These are phyloP conservation scores for Nasua narica DNA, from an alignment of 2,797 vertebrate species.

Conservation along the genomic window DNA sequence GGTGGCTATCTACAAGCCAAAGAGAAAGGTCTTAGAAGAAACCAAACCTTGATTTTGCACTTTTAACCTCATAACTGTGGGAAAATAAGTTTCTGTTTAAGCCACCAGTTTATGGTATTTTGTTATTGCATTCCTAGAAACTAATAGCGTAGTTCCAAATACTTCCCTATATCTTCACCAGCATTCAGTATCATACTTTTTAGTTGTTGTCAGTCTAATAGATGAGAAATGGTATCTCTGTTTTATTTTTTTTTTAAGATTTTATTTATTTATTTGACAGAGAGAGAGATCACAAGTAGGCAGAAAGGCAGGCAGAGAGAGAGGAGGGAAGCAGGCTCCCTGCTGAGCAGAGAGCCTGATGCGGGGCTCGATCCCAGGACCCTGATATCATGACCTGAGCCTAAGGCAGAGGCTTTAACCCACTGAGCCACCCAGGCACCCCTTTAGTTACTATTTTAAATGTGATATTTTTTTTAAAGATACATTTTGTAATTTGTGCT, in stretches of 20 bases:
- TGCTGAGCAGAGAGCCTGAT: too few relatives aligned
- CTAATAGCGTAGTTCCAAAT: background rate
- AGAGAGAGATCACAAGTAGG: too few relatives aligned
- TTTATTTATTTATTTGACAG: too few relatives aligned
- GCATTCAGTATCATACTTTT: background rate
- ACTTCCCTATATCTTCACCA: background rate
- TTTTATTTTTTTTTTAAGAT: background rate
- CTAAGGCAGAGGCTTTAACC: too few relatives aligned
- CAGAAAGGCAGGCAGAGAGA: too few relatives aligned
- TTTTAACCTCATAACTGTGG: background rate
- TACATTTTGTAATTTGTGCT: background rate
- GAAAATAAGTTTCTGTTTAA: background rate
- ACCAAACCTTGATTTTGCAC: background rate
- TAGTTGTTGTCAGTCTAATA: background rate
- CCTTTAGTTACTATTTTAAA: background rate
- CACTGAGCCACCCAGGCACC: too few relatives aligned
- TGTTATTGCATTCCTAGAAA: background rate
- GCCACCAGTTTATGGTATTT: background rate
- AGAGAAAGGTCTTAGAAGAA: background rate
- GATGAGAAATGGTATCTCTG: background rate
- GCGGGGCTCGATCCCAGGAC: too few relatives aligned
- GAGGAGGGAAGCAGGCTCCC: too few relatives aligned
- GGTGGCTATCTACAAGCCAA: background rate
- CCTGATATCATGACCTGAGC: too few relatives aligned
- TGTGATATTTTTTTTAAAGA: background rate